Conservation (phyloP, 2,113 vertebrate genomes). For the Sarotherodon lohbergeri region DNA sequence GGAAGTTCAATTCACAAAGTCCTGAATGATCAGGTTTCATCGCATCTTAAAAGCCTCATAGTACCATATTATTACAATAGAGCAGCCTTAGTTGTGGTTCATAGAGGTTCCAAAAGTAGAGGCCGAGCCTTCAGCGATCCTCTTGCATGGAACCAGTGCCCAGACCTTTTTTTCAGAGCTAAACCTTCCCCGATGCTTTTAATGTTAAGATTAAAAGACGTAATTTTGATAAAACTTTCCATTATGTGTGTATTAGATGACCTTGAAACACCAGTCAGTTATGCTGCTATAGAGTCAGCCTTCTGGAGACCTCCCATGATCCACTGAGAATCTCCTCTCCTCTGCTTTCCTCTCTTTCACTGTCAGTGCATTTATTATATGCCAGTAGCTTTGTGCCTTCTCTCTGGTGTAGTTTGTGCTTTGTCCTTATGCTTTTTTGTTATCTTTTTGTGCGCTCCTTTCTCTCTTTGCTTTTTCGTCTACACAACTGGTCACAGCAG, state of each 20-base stretch:
- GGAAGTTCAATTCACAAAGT: background rate
- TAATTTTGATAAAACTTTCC: background rate
- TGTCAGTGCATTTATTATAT: background rate
- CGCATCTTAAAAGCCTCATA: background rate
- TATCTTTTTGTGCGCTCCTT: background rate
- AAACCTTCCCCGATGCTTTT: background rate
- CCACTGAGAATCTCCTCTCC: background rate
- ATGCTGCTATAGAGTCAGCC: background rate
- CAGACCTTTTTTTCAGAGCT: background rate
- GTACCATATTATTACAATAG: background rate
- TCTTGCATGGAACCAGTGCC: background rate
- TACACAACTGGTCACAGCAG: background rate
- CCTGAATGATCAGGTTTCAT: background rate
- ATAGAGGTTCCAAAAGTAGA: background rate
- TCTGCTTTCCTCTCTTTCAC: background rate
- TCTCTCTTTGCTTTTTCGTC: background rate
- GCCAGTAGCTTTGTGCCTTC: background rate
- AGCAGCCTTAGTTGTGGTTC: background rate
- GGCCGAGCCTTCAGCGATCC: background rate
- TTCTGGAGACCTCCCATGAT: background rate
- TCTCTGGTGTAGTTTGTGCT: background rate
- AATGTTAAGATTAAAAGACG: background rate
- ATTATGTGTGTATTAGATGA: background rate
- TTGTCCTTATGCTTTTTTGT: background rate
- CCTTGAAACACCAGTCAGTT: background rate